Percentiles rank a stretch among this genome's conserved stretches.
phyloP scores from a whole-genome alignment of 1,140 invertebrate genomes.

The Hylaeus anthracinus region DNA sequence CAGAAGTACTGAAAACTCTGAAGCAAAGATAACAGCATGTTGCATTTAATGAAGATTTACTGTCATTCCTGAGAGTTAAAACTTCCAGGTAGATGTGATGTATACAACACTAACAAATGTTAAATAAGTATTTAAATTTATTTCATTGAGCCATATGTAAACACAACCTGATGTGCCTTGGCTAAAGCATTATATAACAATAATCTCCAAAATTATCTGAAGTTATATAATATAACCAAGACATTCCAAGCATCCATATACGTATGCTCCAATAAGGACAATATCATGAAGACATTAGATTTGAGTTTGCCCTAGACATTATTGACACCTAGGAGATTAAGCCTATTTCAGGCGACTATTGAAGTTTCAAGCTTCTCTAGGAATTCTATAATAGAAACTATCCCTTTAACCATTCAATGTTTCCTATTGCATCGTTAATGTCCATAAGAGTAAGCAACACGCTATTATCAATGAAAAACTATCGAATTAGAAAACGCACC shows the following conservation, averaged over 20 bases:
- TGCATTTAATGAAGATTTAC: conserved; percentile 50
- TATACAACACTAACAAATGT: not conserved
- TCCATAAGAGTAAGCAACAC: conserved; percentile 62
- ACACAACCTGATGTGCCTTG: not conserved
- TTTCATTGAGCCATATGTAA: conserved; percentile 9
- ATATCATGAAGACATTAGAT: not conserved
- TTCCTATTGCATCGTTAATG: conserved; percentile 23
- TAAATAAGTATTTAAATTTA: not conserved
- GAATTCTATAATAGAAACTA: conserved; percentile 4
- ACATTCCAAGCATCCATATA: not conserved
- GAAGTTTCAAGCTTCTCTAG: conserved; percentile 4
- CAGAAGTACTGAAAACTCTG: conserved; percentile 63
- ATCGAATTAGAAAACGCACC: conserved; percentile 63
- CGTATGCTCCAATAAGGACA: not conserved
- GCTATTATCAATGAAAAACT: conserved; percentile 64
- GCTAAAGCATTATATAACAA: not conserved
- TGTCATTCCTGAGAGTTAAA: not conserved
- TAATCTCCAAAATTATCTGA: not conserved
- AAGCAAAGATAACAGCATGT: conserved; percentile 69
- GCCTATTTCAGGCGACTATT: not conserved
- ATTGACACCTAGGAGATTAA: conserved; percentile 9
- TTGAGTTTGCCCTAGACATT: not conserved
- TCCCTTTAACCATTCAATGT: not conserved
- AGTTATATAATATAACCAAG: not conserved
- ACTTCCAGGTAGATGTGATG: not conserved